These are phyloP conservation scores for Drosophila ogumai DNA, from an alignment of 1,140 invertebrate genomes.

Conservation along the genomic window DNA sequence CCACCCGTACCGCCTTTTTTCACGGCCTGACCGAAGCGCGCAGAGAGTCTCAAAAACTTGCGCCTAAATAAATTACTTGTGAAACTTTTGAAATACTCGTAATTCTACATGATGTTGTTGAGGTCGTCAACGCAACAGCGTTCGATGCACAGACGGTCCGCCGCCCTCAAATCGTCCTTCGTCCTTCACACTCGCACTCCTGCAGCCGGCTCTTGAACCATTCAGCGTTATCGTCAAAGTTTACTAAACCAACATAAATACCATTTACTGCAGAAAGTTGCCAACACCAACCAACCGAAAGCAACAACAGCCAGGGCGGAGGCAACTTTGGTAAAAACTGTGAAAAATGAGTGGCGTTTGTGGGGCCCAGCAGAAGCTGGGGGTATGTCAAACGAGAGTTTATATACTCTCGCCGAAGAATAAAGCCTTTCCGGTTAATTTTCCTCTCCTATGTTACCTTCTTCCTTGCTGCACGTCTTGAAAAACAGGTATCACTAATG, in stretches of 20 bases:
- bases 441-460: neutral
- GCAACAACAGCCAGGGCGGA: slow-evolving; percentile 7
- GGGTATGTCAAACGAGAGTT: slow-evolving; percentile 10
- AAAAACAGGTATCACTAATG: neutral
- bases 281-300: slow-evolving; percentile 44
- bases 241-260: slow-evolving; percentile 83
- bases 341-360: slow-evolving; percentile 67
- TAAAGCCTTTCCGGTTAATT: slow-evolving; percentile 1
- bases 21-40: slow-evolving; percentile 50
- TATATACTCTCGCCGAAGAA: slow-evolving; percentile 34
- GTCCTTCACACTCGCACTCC: slow-evolving; percentile 3
- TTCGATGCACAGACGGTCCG: slow-evolving; percentile 48
- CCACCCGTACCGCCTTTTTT: slow-evolving; percentile 18
- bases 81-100: slow-evolving; percentile 84
- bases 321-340: slow-evolving; percentile 57
- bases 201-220: slow-evolving; percentile 38
- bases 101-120: slow-evolving; percentile 83
- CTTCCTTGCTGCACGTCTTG: neutral
- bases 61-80: slow-evolving; percentile 83
- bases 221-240: slow-evolving; percentile 75
- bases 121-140: slow-evolving; percentile 76
- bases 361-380: slow-evolving; percentile 16
- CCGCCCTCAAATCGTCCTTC: slow-evolving; percentile 13
- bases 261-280: slow-evolving; percentile 81
- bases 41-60: slow-evolving; percentile 71